Percentiles rank a stretch among this genome's conserved stretches.
Conservation (phyloP, 92 coral and sea anemone genomes). For the Metridium senile region DNA sequence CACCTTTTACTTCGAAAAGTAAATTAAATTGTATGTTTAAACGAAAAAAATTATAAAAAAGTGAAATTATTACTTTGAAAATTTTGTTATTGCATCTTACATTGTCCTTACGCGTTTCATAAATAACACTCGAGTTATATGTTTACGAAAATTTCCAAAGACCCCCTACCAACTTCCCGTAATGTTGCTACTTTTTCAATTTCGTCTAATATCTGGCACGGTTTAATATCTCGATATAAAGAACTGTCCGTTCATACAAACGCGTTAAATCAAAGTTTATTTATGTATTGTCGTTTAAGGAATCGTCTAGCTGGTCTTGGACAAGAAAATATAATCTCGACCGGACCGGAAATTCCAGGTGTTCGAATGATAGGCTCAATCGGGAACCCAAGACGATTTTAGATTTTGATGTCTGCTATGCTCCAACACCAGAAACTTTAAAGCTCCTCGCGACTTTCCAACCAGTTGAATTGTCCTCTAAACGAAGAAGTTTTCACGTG, state of each 20-base stretch:
- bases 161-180: neutral
- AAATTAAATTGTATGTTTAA: no score
- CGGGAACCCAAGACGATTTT: conserved; percentile 2
- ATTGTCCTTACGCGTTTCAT: no score
- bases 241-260: neutral
- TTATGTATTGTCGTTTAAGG: neutral
- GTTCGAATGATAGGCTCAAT: neutral
- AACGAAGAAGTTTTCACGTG: neutral
- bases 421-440: neutral
- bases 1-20: no score
- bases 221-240: no score
- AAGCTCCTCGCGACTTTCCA: neutral
- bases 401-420: conserved; percentile 8
- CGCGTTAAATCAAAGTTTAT: neutral
- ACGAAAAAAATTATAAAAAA: no score
- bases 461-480: neutral
- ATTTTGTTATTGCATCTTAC: no score
- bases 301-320: conserved; percentile 4
- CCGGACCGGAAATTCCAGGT: conserved; percentile 41
- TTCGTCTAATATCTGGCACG: no score
- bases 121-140: no score
- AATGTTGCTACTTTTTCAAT: neutral
- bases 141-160: neutral
- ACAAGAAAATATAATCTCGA: neutral
- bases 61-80: no score